Percentiles rank a stretch among this genome's conserved stretches.
Conservation (phyloP, 1,140 invertebrate species). For the Drosophila carrolli region DNA sequence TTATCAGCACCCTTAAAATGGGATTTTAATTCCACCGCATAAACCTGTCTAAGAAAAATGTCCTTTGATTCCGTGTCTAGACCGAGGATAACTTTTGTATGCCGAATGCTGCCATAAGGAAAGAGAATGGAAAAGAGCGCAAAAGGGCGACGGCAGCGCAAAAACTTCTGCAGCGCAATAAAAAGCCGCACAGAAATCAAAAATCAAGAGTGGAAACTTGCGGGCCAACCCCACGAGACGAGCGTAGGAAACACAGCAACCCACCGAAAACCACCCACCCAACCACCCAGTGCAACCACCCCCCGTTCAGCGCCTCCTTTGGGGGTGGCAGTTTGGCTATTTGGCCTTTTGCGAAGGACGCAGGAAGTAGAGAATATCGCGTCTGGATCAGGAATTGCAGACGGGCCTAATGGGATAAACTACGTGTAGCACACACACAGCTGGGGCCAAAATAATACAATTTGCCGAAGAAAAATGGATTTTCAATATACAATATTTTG, state of each 20-base stretch:
- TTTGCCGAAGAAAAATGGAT: neutral
- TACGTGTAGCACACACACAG: conserved; percentile 36
- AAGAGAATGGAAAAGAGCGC: conserved; percentile 1
- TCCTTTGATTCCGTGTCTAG: conserved; percentile 45
- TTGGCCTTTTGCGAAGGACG: conserved; percentile 45
- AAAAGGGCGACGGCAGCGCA: conserved; percentile 35
- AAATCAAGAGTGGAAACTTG: conserved; percentile 68
- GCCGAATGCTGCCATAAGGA: conserved; percentile 34
- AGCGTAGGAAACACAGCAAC: conserved; percentile 11
- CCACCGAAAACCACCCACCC: conserved; percentile 27
- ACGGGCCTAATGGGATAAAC: conserved; percentile 75
- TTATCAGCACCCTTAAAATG: too few species aligned
- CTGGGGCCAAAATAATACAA: conserved; percentile 9
- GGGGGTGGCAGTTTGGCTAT: conserved; percentile 67
- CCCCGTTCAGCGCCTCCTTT: conserved; percentile 13
- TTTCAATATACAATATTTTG: too few species aligned
- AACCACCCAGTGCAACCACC: conserved; percentile 27
- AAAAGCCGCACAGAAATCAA: conserved; percentile 71
- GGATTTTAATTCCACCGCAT: conserved; percentile 3
- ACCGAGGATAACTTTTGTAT: conserved; percentile 57
- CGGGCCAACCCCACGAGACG: conserved; percentile 45
- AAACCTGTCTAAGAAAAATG: conserved; percentile 8
- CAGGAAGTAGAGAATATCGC: conserved; percentile 19
- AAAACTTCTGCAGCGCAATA: conserved; percentile 62
- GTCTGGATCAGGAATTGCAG: conserved; percentile 61